Percentiles rank a stretch among this genome's conserved stretches.
Evolutionary conservation across 1,140 invertebrate genomes (phyloP).

Genomic region (Dendroctonus ponderosae): DNA sequence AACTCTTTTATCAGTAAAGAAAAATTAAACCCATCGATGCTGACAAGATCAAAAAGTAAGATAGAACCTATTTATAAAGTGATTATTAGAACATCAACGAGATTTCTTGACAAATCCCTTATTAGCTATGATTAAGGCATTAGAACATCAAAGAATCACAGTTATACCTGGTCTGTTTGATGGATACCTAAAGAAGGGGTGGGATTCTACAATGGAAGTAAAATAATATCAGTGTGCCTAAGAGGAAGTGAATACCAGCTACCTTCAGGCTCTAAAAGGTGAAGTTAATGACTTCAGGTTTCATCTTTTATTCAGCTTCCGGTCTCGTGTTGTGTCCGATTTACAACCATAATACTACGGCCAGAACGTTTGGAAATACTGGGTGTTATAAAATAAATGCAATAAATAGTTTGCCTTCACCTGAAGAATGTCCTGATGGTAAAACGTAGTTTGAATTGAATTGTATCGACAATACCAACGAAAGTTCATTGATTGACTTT

Average conservation of each 20-base stretch:
- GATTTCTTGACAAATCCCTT: constrained; percentile 17
- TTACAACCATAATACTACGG: constrained; percentile 9
- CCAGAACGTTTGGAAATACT: background rate
- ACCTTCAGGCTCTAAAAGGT: constrained; percentile 14
- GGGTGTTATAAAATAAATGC: background rate
- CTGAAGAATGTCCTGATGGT: too few relatives aligned
- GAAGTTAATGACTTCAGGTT: constrained; percentile 23
- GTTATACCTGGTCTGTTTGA: constrained; percentile 14
- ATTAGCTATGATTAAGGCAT: constrained; percentile 18
- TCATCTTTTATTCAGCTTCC: constrained; percentile 16
- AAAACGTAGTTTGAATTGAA: too few relatives aligned
- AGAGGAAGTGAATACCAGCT: constrained; percentile 6
- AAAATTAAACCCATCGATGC: background rate
- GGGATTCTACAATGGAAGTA: constrained; percentile 17
- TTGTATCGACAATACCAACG: too few relatives aligned
- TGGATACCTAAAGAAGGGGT: constrained; percentile 18
- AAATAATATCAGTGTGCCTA: constrained; percentile 15
- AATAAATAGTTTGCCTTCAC: too few relatives aligned
- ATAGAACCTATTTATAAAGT: constrained; percentile 20
- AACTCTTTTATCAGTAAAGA: background rate
- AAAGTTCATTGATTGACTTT: too few relatives aligned
- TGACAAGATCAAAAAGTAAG: constrained; percentile 15
- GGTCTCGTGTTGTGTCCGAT: constrained; percentile 10
- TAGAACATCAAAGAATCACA: constrained; percentile 3
- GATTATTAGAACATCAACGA: constrained; percentile 19